These are phyloP conservation scores for Blennius ocellaris DNA, from an alignment of 2,113 vertebrate species.

Conservation along the genomic window DNA sequence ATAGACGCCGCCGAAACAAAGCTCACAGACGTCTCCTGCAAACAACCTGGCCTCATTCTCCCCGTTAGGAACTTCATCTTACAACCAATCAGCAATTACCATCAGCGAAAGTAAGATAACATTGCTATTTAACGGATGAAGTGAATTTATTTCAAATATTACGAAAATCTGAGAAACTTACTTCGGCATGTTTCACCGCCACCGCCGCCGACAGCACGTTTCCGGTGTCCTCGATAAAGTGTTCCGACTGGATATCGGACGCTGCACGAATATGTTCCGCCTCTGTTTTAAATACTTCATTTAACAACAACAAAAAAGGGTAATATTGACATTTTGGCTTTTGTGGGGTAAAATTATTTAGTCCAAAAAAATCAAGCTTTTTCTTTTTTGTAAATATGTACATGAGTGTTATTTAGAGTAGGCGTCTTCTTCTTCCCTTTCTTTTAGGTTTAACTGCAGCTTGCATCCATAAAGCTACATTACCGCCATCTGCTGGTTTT, in stretches of 20 bases:
- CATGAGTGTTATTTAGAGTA: too few species aligned
- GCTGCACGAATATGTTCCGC: constrained; percentile 50
- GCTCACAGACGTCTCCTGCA: neutral
- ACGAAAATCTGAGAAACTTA: constrained; percentile 29
- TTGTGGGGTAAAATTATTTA: neutral
- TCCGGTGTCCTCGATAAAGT: constrained; percentile 48
- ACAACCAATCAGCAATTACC: fast-evolving
- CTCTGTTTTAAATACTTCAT: neutral
- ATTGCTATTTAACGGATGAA: fast-evolving
- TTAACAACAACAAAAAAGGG: too few species aligned
- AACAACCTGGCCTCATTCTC: neutral
- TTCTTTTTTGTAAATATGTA: too few species aligned
- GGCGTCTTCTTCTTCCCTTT: too few species aligned
- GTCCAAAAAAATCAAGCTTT: neutral
- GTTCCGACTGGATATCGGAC: constrained; percentile 19
- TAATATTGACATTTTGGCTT: neutral
- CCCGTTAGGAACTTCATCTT: fast-evolving
- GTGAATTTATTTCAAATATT: neutral
- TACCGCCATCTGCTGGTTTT: too few species aligned
- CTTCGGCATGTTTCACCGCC: constrained; percentile 78
- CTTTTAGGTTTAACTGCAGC: too few species aligned
- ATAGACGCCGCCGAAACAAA: constrained; percentile 61
- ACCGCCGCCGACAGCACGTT: constrained; percentile 11
- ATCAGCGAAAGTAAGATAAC: neutral
- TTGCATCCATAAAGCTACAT: too few species aligned